phyloP scores from a whole-genome alignment of 2,113 vertebrate species.

The Mionectes macconnelli region DNA sequence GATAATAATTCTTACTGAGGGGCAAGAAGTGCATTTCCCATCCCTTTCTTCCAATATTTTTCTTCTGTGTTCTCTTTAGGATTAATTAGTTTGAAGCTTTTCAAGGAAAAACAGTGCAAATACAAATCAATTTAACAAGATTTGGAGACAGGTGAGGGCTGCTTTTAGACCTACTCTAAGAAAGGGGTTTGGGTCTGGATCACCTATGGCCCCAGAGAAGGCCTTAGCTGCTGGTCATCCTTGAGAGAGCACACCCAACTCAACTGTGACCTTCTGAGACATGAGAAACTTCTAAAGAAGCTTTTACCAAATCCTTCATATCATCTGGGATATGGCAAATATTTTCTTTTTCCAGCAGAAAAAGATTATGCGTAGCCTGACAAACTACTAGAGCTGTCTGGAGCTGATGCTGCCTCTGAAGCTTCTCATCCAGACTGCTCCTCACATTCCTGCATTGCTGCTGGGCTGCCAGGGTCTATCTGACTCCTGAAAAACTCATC shows the following conservation, averaged over 20 bases:
- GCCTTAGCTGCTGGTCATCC: background rate
- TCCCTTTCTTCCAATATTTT: background rate
- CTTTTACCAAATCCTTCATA: background rate
- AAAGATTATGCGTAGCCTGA: background rate
- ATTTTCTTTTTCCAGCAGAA: background rate
- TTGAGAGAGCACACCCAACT: background rate
- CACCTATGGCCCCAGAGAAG: background rate
- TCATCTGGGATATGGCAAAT: background rate
- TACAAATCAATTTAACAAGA: background rate
- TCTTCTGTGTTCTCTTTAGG: background rate
- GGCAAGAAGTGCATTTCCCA: background rate
- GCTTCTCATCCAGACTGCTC: background rate
- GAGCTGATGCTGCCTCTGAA: background rate
- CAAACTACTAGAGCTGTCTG: background rate
- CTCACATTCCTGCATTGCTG: rapidly evolving
- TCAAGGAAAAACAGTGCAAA: background rate
- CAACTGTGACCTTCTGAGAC: background rate
- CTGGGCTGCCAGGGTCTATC: background rate
- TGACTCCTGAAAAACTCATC: background rate
- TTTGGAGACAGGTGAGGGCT: background rate
- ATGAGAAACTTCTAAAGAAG: background rate
- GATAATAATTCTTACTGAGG: background rate
- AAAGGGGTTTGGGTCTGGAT: background rate
- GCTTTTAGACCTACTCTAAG: background rate
- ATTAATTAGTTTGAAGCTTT: background rate